A percentile compares a stretch with the other conserved stretches of the same genome.
These are phyloP conservation scores for Rhinogobio ventralis DNA, from an alignment of 2,797 vertebrate species.

Conservation along the genomic window DNA sequence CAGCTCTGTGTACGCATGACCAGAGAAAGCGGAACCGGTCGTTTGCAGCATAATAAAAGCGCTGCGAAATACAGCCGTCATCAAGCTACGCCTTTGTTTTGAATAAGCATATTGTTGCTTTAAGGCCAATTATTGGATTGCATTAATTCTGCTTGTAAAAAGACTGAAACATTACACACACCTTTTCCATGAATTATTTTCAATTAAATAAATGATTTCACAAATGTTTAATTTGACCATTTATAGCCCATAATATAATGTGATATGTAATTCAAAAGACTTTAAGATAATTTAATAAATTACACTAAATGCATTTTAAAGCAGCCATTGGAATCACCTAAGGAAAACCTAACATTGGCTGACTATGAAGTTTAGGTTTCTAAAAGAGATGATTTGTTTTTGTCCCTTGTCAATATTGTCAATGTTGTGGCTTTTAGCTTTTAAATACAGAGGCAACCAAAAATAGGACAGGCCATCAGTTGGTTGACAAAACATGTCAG, in stretches of 20 bases:
- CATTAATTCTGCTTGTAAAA: background rate
- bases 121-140: background rate
- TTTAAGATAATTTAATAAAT: background rate
- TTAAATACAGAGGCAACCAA: constrained; percentile 33
- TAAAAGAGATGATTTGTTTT: constrained; percentile 4
- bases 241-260: background rate
- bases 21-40: too few species aligned
- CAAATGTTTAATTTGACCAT: background rate
- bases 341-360: background rate
- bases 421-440: constrained; percentile 43
- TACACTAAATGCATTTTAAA: background rate
- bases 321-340: background rate
- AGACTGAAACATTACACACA: too few species aligned
- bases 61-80: too few species aligned
- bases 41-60: too few species aligned
- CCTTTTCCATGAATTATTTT: background rate
- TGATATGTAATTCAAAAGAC: background rate
- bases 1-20: too few species aligned
- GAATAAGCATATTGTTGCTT: background rate
- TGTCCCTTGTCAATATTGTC: constrained; percentile 19
- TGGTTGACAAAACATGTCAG: constrained; percentile 30
- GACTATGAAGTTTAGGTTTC: constrained; percentile 2
- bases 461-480: constrained; percentile 20
- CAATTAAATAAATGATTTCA: background rate
- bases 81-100: too few species aligned